Conservation (phyloP, 2,797 vertebrate genomes). For the Anguilla anguilla region DNA sequence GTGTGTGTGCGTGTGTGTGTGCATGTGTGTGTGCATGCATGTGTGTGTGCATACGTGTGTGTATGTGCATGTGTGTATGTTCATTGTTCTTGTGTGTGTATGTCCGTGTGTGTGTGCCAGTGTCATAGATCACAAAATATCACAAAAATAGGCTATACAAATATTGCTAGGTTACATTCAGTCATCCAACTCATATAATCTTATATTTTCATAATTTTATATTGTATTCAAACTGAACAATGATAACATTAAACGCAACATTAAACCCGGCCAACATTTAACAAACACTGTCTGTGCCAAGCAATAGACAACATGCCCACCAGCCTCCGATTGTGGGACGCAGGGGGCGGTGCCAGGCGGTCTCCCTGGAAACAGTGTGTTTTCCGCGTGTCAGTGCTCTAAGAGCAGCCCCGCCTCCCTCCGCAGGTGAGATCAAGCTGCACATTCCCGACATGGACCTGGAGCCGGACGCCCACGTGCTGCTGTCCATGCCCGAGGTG, state of each 20-base stretch:
- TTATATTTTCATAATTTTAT: too few relatives aligned
- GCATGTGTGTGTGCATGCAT: constrained; percentile 53
- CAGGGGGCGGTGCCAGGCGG: too few relatives aligned
- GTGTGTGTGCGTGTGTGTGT: constrained; percentile 18
- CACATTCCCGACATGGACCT: constrained; percentile 81
- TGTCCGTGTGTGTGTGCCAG: not conserved
- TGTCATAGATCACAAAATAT: too few relatives aligned
- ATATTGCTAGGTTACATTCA: too few relatives aligned
- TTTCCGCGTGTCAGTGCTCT: not conserved
- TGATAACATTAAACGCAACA: too few relatives aligned
- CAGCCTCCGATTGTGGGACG: too few relatives aligned
- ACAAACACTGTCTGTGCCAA: too few relatives aligned
- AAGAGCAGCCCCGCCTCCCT: not conserved
- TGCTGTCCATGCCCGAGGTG: constrained; percentile 64
- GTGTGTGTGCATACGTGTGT: constrained; percentile 32
- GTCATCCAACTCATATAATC: too few relatives aligned
- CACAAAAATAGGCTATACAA: too few relatives aligned
- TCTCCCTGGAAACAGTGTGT: constrained; percentile 31
- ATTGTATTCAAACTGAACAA: too few relatives aligned
- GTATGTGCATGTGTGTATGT: not conserved
- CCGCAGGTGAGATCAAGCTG: constrained; percentile 77
- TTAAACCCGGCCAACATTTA: too few relatives aligned
- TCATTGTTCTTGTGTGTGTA: not conserved
- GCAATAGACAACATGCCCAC: too few relatives aligned
- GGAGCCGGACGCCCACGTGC: constrained; percentile 61